phyloP scores from a whole-genome alignment of 2,797 vertebrate species.

The Moxostoma hubbsi region DNA sequence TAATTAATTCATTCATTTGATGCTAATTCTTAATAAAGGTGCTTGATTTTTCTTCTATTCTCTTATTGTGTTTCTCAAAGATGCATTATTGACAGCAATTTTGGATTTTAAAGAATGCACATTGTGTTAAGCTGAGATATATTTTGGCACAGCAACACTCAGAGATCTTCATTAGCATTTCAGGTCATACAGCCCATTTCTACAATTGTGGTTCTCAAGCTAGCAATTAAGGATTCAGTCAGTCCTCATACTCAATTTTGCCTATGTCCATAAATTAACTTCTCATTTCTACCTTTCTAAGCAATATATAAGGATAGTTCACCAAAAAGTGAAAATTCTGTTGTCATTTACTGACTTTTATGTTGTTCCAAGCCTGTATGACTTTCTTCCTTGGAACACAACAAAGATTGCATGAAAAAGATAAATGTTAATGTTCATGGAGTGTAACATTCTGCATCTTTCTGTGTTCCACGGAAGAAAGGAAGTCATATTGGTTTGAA shows the following conservation, averaged over 20 bases:
- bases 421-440: too few relatives aligned
- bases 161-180: constrained; percentile 34
- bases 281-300: background rate
- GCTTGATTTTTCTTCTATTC: constrained; percentile 17
- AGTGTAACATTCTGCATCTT: too few relatives aligned
- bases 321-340: too few relatives aligned
- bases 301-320: background rate
- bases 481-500: too few relatives aligned
- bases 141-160: background rate
- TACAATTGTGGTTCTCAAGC: constrained; percentile 8
- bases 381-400: too few relatives aligned
- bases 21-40: constrained; percentile 33
- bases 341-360: too few relatives aligned
- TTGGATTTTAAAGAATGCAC: constrained; percentile 4
- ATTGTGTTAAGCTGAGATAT: constrained; percentile 38
- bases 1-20: constrained; percentile 38
- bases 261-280: constrained; percentile 18
- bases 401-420: too few relatives aligned
- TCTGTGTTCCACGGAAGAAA: too few relatives aligned
- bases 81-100: constrained; percentile 35
- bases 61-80: constrained; percentile 10
- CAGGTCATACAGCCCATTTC: constrained; percentile 29
- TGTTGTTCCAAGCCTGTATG: too few relatives aligned
- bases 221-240: constrained; percentile 31
- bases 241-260: constrained; percentile 15